Evolutionary conservation across 1,140 invertebrate genomes (phyloP), one percentile per base, ranked within the genome.

Genomic region (Hirudo medicinalis): DNA sequence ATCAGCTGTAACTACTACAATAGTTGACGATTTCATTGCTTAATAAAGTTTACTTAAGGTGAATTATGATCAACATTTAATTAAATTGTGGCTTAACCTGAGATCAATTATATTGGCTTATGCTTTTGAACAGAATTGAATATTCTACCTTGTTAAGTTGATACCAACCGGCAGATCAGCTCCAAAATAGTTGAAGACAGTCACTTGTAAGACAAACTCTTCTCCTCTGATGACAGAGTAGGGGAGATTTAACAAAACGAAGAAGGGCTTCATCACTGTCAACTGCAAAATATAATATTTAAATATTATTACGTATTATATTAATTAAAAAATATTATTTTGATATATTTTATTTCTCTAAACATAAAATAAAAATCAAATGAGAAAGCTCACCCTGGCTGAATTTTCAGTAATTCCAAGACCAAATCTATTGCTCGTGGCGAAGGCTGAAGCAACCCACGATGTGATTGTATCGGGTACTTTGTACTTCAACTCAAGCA

Each of bases 371-470:
- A 0, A n/a, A n/a, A n/a, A 22, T 25, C 8, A n/a, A 68, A 29
- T 27, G 5, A 8, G 5, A 70, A 11, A 22, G 6, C 2, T 13
- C 43, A 70, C 55, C 11, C 25, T 29, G 20, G 72, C 20, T 20
- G 43, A 55, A 53, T 19, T 43, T 68, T 87, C 81, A 17, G 90
- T 87, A 4, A 97, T 83, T 2, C 91, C 92, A 0, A 99, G 84
- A 25, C 94, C 95, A 71, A 88, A 82, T 15, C 88, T 83, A 0
- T 89, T 84, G 81, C 93, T 90, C 55, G 97, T 83, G 0, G 94
- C 91, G 80, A 98, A 98, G 0, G 90, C 95, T 49, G 89, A 91
- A 0, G 97, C 85, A 25, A 90, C 85, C 92, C 94, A 97, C 1
- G 91, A 91, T 0, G 91, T 95, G 17, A 97, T 91, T 0, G 90